A percentile compares a stretch with the other conserved stretches of the same genome.
Conservation (phyloP, 2,797 vertebrate species). For the Odontamblyopus rebecca region DNA sequence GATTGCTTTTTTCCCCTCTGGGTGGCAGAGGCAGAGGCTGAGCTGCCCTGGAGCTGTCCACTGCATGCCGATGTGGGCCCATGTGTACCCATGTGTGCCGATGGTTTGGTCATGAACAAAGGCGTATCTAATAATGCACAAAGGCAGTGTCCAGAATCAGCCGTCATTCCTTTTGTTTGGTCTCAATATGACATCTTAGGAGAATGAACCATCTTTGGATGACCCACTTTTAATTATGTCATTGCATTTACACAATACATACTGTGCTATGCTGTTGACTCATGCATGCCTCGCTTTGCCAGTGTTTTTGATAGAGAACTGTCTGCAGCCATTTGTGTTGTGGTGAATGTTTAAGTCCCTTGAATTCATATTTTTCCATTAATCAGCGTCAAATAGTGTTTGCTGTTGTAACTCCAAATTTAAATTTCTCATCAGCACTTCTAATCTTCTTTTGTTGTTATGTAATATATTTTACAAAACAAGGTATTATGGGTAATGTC, state of each 20-base stretch:
- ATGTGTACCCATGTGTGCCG: slow-evolving; percentile 11
- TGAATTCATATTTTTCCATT: not conserved
- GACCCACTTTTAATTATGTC: slow-evolving; percentile 7
- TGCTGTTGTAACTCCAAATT: not conserved
- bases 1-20: slow-evolving; percentile 78
- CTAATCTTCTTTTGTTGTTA: not conserved
- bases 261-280: not conserved
- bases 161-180: not conserved
- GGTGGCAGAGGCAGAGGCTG: slow-evolving; percentile 44
- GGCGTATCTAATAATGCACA: slow-evolving; percentile 43
- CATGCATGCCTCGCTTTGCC: slow-evolving; percentile 1
- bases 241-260: slow-evolving; percentile 1
- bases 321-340: not conserved
- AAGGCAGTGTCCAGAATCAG: not conserved
- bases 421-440: not conserved
- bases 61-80: too few relatives aligned
- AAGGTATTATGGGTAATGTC: not conserved
- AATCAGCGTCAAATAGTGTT: not conserved
- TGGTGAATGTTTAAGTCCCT: not conserved
- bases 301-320: not conserved
- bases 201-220: not conserved
- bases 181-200: not conserved
- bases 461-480: not conserved
- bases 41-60: slow-evolving; percentile 43
- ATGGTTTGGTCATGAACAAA: slow-evolving; percentile 55